A percentile compares a stretch with the other conserved stretches of the same genome.
Conservation (phyloP, 2,797 vertebrate species). For the Pangasius macronema region DNA sequence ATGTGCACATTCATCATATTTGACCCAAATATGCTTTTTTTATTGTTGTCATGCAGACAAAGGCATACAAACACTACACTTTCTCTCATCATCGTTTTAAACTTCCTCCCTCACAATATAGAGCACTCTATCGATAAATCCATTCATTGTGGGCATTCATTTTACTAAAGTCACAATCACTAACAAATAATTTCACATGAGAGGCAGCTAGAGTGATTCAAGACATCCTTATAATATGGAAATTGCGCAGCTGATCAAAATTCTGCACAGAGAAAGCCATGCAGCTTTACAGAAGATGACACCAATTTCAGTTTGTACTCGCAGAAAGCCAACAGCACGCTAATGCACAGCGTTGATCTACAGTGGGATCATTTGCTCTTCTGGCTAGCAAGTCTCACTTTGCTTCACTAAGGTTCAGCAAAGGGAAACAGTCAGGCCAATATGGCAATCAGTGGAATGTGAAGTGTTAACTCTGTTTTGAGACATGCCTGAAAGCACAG, state of each 20-base stretch:
- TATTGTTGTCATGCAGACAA: not conserved
- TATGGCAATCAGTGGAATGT: slow-evolving; percentile 6
- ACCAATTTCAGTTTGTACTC: slow-evolving; percentile 36
- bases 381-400: not conserved
- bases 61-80: not conserved
- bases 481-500: not conserved
- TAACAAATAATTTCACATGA: slow-evolving; percentile 27
- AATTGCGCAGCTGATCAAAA: slow-evolving; percentile 38
- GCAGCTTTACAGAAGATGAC: slow-evolving; percentile 38
- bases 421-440: not conserved
- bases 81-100: slow-evolving; percentile 8
- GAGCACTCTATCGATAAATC: slow-evolving; percentile 45
- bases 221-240: slow-evolving; percentile 27
- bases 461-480: slow-evolving; percentile 7
- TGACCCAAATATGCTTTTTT: slow-evolving; percentile 30
- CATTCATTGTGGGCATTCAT: slow-evolving; percentile 46
- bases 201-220: not conserved
- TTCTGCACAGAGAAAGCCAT: slow-evolving; percentile 6
- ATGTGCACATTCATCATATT: slow-evolving; percentile 34
- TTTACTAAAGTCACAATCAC: slow-evolving; percentile 44
- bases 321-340: slow-evolving; percentile 46
- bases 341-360: slow-evolving; percentile 34
- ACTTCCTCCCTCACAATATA: slow-evolving; percentile 22
- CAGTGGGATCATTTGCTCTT: not conserved
- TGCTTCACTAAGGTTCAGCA: slow-evolving; percentile 6